phyloP scores from a whole-genome alignment of 1,140 invertebrate species.

The Telenomus remus region DNA sequence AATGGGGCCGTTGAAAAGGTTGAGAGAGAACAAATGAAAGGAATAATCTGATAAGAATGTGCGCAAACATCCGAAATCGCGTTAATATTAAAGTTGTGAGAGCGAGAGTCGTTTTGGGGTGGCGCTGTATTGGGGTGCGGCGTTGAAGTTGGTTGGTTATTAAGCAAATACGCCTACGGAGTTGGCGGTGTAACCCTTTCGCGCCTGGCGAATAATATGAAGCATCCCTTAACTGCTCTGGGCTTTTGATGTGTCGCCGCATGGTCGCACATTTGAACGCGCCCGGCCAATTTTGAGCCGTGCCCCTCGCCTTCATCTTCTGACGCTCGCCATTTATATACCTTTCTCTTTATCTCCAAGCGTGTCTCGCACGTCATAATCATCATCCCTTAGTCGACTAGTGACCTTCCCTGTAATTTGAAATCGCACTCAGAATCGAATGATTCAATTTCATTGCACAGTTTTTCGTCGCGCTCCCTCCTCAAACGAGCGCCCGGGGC shows the following conservation, averaged over 20 bases:
- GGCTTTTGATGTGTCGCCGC: constrained; percentile 63
- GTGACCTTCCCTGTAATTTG: constrained; percentile 62
- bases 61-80: constrained; percentile 21
- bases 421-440: constrained; percentile 57
- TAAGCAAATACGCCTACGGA: constrained; percentile 60
- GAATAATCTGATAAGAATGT: constrained; percentile 22
- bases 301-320: constrained; percentile 4
- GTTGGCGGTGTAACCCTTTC: constrained; percentile 60
- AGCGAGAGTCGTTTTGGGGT: neutral
- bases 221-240: constrained; percentile 46
- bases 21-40: neutral
- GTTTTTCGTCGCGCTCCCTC: constrained; percentile 20
- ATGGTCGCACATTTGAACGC: constrained; percentile 55
- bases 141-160: constrained; percentile 55
- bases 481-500: constrained; percentile 17
- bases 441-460: constrained; percentile 43
- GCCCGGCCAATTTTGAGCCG: constrained; percentile 54
- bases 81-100: constrained; percentile 29
- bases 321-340: neutral
- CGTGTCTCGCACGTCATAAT: constrained; percentile 56
- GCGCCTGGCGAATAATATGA: constrained; percentile 58
- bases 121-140: constrained; percentile 36
- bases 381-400: constrained; percentile 45
- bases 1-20: neutral
- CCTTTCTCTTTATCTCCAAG: constrained; percentile 18